Evolutionary conservation across 1,140 invertebrate genomes (phyloP).

Genomic region (Charaxes varanes): DNA sequence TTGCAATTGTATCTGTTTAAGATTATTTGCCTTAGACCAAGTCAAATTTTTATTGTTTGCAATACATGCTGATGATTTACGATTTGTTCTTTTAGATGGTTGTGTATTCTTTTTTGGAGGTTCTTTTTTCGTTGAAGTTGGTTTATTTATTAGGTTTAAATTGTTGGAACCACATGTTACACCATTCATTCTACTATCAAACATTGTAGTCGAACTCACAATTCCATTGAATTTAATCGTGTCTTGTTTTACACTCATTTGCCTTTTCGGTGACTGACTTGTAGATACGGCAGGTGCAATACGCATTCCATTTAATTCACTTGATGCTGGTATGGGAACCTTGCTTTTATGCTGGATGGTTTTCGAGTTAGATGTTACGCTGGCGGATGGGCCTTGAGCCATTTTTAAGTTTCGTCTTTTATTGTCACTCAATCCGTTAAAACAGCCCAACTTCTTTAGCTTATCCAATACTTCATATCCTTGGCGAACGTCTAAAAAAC

Average conservation of each 20-base stretch:
- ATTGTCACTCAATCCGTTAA: constrained; percentile 42
- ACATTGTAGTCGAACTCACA: constrained; percentile 58
- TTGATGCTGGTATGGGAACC: constrained; percentile 42
- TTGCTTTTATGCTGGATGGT: no score
- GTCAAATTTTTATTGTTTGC: constrained; percentile 68
- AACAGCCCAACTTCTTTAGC: constrained; percentile 29
- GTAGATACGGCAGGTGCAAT: constrained; percentile 39
- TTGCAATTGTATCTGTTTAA: constrained; percentile 62
- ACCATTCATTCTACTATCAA: constrained; percentile 64
- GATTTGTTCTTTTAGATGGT: constrained; percentile 51
- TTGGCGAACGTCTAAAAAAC: constrained; percentile 50
- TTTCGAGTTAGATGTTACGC: constrained; percentile 26
- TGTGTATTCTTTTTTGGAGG: constrained; percentile 36
- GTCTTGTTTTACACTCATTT: constrained; percentile 32
- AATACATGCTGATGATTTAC: constrained; percentile 65
- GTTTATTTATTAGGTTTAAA: constrained; percentile 44
- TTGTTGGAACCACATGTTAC: constrained; percentile 64
- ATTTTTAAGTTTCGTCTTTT: constrained; percentile 40
- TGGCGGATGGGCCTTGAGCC: constrained; percentile 55
- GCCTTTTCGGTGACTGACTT: constrained; percentile 42
- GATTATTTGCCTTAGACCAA: constrained; percentile 66
- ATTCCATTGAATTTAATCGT: constrained; percentile 41
- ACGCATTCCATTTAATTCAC: constrained; percentile 34
- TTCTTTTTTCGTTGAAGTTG: constrained; percentile 40
- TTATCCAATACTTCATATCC: constrained; percentile 35